Conservation (phyloP, 2,113 vertebrate species). For the Coryphaenoides rupestris region DNA sequence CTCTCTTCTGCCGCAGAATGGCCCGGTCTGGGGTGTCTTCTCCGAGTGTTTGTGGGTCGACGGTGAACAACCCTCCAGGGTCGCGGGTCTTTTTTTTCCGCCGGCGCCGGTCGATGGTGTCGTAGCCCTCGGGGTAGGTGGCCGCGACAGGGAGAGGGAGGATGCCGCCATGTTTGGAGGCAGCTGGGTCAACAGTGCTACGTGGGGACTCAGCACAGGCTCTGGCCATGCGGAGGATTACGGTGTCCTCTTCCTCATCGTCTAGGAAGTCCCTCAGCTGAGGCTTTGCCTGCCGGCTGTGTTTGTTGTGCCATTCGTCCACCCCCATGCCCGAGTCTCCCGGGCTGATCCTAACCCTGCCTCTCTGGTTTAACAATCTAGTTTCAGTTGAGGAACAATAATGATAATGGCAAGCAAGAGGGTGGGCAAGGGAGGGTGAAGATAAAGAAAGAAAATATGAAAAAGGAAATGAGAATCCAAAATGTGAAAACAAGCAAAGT, state of each 20-base stretch:
- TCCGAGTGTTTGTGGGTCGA: constrained; percentile 27
- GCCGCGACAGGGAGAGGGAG: constrained; percentile 32
- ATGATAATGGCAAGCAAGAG: constrained; percentile 30
- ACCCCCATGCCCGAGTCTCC: constrained; percentile 79
- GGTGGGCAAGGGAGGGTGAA: constrained; percentile 31
- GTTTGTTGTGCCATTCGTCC: constrained; percentile 80
- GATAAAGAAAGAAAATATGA: constrained; percentile 34
- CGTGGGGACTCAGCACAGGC: constrained; percentile 47
- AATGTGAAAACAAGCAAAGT: constrained; percentile 45
- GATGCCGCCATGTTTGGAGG: constrained; percentile 38
- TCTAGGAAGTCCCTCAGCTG: constrained; percentile 78
- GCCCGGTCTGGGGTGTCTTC: constrained; percentile 46
- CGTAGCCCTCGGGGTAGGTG: constrained; percentile 81
- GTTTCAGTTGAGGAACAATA: constrained; percentile 40
- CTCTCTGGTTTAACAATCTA: constrained; percentile 77
- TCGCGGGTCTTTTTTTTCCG: constrained; percentile 76
- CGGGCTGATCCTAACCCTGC: constrained; percentile 86
- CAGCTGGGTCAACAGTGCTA: constrained; percentile 37
- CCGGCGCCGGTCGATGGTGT: constrained; percentile 79
- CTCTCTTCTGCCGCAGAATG: constrained; percentile 59
- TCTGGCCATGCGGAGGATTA: constrained; percentile 44
- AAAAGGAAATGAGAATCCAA: constrained; percentile 46
- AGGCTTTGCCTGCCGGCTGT: constrained; percentile 70
- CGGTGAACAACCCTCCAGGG: constrained; percentile 36
- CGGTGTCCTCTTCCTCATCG: constrained; percentile 47